Evolutionary conservation across 2,113 vertebrate species (phyloP), one percentile per base, ranked within the genome.

Genomic region (Pollimyrus isidori): DNA sequence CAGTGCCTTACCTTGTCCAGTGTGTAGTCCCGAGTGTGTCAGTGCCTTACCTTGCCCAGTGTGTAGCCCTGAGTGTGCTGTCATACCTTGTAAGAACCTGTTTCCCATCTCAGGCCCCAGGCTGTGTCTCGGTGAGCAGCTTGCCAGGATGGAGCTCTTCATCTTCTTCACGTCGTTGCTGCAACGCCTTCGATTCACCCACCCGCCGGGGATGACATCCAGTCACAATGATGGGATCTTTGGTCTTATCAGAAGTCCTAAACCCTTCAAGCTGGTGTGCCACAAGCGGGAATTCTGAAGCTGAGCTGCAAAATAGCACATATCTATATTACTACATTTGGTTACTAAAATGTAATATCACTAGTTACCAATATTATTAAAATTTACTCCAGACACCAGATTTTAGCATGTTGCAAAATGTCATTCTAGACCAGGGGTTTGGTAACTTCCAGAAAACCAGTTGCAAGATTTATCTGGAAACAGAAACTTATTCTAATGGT

Each of bases 81-180:
- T 21, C 80, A 83, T 83, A 3, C 39, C 4, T 86, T 52, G 11
- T n/a, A 21, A 49, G 39, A 7, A 19, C 26, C 42, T 15, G 7
- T 84, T 46, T 87, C 30, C 42, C 23, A 30, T 58, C 10, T 0
- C 92, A 97, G 95, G 95, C 90, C 95, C 94, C n/a, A 93, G 95
- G 2, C 30, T 48, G 19, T 97, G 96, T 93, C 95, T 92, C 2
- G 96, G 96, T 0, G 95, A 96, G 90, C 5, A 91, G 49, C 62
- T 97, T 90, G 96, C 95, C 0, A 95, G 90, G 21, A 15, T 93
- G 0, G 95, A 97, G 88, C 91, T 97, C 76, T 96, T 96, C 88
- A 92, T 96, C 89, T 95, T 95, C 93, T 95, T 97, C 93, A 94
- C 93, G 0, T 85, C 91, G 58, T 92, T 96, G 50, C 23, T 96